phyloP scores from a whole-genome alignment of 92 coral and sea anemone species.

The Palythoa grandiflora region DNA sequence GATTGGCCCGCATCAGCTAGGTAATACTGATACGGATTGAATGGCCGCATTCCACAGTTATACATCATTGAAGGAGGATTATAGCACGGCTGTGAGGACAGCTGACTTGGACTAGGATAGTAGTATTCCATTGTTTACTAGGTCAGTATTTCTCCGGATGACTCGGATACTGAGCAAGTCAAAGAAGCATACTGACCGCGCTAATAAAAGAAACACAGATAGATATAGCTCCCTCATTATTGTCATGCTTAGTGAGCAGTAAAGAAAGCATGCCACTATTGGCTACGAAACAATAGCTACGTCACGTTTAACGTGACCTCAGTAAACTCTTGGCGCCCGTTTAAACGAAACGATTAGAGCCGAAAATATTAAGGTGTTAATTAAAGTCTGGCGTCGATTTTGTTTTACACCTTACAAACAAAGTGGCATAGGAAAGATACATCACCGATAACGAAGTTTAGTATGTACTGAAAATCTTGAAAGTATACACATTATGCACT shows the following conservation, averaged over 20 bases:
- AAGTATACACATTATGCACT: background rate
- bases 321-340: conserved; percentile 80
- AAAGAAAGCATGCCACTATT: conserved; percentile 43
- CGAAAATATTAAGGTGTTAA: conserved; percentile 59
- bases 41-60: conserved; percentile 77
- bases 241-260: conserved; percentile 44
- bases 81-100: conserved; percentile 49
- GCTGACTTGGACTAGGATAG: conserved; percentile 39
- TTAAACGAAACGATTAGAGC: conserved; percentile 46
- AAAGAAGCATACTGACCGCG: conserved; percentile 42
- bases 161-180: conserved; percentile 25
- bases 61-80: conserved; percentile 69
- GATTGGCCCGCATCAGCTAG: conserved; percentile 41
- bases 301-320: conserved; percentile 78
- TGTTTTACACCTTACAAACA: conserved; percentile 62
- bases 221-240: conserved; percentile 46
- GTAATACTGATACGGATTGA: conserved; percentile 69
- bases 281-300: conserved; percentile 71
- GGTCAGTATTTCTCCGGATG: conserved; percentile 35
- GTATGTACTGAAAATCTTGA: background rate
- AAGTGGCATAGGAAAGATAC: conserved; percentile 22
- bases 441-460: conserved; percentile 18
- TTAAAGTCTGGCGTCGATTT: conserved; percentile 67
- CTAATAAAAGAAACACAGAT: conserved; percentile 49
- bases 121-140: conserved; percentile 29